Evolutionary conservation across 2,888 invertebrate species (phyloP), one percentile per base, ranked within the genome.

Genomic region (Belgica antarctica): DNA sequence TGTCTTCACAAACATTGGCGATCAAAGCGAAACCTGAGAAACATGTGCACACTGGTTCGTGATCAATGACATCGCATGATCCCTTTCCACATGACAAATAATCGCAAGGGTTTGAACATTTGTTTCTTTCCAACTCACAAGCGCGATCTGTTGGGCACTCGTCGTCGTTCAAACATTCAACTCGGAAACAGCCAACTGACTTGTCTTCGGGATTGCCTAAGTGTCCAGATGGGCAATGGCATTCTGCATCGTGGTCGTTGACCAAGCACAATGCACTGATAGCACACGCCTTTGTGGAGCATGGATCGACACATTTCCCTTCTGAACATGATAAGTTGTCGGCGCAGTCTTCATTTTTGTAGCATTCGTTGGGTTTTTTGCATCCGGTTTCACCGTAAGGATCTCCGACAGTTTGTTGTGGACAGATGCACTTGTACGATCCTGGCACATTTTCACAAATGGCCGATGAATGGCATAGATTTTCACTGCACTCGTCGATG

Each of bases 21-120:
- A 80, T 76, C 57, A 90, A 79, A 71, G 86, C 82, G 76, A 87
- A 94, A 36, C 94, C 94, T 68, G 84, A 79, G 74, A 87, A 83
- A 76, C 95, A 95, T 52, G 84, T 82, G 75, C 95, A 95, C 1
- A 84, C 75, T 1, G 87, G 86, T 75, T 84, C 82, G 76, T 94
- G 94, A 72, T 89, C 83, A 73, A 85, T 81, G 8, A 88, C 87
- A 73, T 85, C 83, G 75, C 95, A 95, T 10, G 82, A 84, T 27
- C 94, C 95, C 74, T 90, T 89, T 70, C 90, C 89, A 78, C 95
- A 95, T 72, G 85, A 85, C 1, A 86, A 81, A 73, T 85, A 82
- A 74, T 90, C 90, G 75, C 95, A 95, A 71, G 92, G 91, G 81
- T 91, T 89, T 89, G 78, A 83, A 77, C 92, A 93, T 79, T 90